These are phyloP conservation scores for Ferdinandea cuprea DNA, from an alignment of 2,888 invertebrate genomes.

Conservation along the genomic window DNA sequence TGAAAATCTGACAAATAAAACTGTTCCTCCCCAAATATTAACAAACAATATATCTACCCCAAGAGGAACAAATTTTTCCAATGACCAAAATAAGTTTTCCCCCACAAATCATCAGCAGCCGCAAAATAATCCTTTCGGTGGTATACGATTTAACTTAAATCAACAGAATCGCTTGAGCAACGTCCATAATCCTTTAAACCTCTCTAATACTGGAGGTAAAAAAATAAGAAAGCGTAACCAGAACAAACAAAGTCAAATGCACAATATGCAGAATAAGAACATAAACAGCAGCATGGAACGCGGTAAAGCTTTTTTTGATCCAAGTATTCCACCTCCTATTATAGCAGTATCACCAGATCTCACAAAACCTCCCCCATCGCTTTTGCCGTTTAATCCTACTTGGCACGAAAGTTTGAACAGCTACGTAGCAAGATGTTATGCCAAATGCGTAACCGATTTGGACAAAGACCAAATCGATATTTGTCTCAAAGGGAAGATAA, in stretches of 20 bases:
- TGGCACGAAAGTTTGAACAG: constrained; percentile 92
- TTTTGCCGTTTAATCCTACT: constrained; percentile 84
- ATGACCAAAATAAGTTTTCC: constrained; percentile 50
- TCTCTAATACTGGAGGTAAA: constrained; percentile 82
- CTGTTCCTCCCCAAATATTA: constrained; percentile 76
- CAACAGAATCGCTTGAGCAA: constrained; percentile 82
- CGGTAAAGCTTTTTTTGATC: constrained; percentile 53
- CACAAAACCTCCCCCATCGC: constrained; percentile 81
- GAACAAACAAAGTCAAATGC: constrained; percentile 83
- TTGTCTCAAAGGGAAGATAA: constrained; percentile 96
- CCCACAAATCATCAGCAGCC: constrained; percentile 54
- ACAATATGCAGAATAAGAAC: constrained; percentile 77
- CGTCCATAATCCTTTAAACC: constrained; percentile 79
- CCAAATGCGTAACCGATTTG: constrained; percentile 92
- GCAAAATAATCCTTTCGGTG: constrained; percentile 82
- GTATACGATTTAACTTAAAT: constrained; percentile 85
- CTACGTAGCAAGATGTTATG: constrained; percentile 96
- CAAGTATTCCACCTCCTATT: constrained; percentile 62
- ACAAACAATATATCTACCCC: background rate
- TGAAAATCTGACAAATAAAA: constrained; percentile 75
- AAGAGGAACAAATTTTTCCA: no score
- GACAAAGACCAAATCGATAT: constrained; percentile 98
- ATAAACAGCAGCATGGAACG: constrained; percentile 38
- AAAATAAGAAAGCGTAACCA: constrained; percentile 91
- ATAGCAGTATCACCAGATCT: constrained; percentile 77